Base-by-base conservation (phyloP, 2,113 vertebrate genomes). In the Suricata suricatta region DNA sequence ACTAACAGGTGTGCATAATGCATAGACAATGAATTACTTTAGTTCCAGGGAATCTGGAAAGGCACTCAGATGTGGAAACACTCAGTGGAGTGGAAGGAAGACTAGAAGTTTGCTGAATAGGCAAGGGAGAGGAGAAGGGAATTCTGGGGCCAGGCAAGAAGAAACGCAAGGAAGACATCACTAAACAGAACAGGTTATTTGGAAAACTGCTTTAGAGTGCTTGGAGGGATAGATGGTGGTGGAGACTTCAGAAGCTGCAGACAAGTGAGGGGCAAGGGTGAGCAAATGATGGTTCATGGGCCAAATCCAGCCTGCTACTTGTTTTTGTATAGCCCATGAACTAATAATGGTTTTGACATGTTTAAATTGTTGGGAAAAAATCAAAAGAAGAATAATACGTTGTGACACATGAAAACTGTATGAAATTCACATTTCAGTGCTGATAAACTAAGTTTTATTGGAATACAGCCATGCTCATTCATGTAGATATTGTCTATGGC, bases 351-450 rank as follows among this genome's bases (percentile, higher is more conserved):
- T 38, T 90, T 97, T 86, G 83, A 60, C 35, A 69, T 92, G 63
- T 94, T 87, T 91, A 94, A 88, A n/a, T 95, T 47, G 50, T 16
- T 93, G 33, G 31, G 31, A 72, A 97, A 82, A 88, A 29, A 44
- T 89, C 6, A 83, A 95, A 93, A 92, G 54, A 90, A 88, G 11
- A 54, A 66, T 77, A 4, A 77, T 83, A 90, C 76, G 88, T 92
- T 90, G 19, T 50, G 66, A 54, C 50, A 74, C 41, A 57, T 85
- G 52, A 90, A 94, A 80, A 84, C 87, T 41, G 87, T 11, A 63
- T 83, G 35, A 97, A 72, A 80, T 97, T 94, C 84, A 87, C 94
- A 96, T 93, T 90, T 95, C 19, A 80, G 47, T 35, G 31, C 79
- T 21, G 7, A 68, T 35, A 94, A 92, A 90, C 86, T 35, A 57